Evolutionary conservation across 2,113 vertebrate genomes (phyloP).

Genomic region (Oceanodroma tethys): DNA sequence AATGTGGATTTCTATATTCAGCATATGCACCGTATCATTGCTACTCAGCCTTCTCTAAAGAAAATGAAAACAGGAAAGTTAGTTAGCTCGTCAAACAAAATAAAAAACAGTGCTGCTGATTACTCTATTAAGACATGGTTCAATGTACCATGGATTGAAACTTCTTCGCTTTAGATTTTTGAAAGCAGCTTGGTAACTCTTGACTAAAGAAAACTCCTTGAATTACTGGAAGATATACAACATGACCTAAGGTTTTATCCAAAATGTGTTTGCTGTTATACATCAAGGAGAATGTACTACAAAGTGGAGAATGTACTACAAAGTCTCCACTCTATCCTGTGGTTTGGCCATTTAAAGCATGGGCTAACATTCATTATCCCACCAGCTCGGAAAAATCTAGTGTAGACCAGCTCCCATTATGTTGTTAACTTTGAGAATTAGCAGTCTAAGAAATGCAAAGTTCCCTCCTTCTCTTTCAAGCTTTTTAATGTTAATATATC

Average conservation of each 20-base stretch:
- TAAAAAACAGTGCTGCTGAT: neutral
- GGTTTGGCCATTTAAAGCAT: neutral
- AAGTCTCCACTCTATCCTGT: neutral
- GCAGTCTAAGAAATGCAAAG: neutral
- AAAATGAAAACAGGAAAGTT: neutral
- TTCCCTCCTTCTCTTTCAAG: neutral
- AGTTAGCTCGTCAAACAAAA: neutral
- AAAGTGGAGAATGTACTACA: neutral
- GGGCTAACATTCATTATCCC: neutral
- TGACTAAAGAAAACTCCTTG: neutral
- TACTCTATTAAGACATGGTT: neutral
- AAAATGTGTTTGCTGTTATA: neutral
- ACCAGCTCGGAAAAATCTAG: rapidly evolving
- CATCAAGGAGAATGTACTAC: neutral
- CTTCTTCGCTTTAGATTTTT: neutral
- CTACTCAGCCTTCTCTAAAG: neutral
- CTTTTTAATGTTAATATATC: neutral
- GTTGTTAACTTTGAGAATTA: neutral
- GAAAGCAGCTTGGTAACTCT: neutral
- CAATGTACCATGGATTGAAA: neutral
- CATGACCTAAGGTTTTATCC: neutral
- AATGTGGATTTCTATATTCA: neutral
- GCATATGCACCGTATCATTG: neutral
- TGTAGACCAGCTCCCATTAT: neutral
- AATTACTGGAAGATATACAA: neutral